Conservation (phyloP, 2,888 invertebrate genomes). For the Nebria salina region DNA sequence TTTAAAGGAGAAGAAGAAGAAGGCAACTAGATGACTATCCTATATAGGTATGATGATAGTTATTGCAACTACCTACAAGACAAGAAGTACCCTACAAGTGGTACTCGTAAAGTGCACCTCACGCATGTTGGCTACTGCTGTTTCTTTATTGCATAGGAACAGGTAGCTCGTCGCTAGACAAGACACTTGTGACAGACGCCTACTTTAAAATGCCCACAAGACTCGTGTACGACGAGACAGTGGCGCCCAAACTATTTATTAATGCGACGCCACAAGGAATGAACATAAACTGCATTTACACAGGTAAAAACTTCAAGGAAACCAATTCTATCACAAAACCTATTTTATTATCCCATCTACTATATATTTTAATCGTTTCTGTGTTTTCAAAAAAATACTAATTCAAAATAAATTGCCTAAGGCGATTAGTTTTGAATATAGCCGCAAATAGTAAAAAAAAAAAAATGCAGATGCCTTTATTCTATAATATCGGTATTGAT, state of each 20-base stretch:
- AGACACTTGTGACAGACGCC: conserved; percentile 10
- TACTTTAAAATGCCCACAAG: conserved; percentile 8
- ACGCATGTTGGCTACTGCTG: not conserved
- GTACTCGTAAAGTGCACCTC: not conserved
- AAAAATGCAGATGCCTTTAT: too few species aligned
- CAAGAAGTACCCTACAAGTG: not conserved
- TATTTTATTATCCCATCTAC: not conserved
- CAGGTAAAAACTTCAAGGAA: not conserved
- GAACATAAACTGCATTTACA: not conserved
- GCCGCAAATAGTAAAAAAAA: too few species aligned
- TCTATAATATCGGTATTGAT: not conserved
- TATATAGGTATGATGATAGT: not conserved
- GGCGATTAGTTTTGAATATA: too few species aligned
- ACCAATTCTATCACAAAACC: not conserved
- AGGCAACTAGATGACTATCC: not conserved
- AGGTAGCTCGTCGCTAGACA: not conserved
- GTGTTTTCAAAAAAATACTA: too few species aligned
- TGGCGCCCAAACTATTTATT: conserved; percentile 12
- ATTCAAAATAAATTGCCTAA: too few species aligned
- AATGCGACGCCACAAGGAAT: not conserved
- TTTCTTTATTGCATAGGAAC: conserved; percentile 7
- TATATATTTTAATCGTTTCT: too few species aligned
- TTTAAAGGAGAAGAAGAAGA: not conserved
- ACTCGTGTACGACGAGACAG: conserved; percentile 6
- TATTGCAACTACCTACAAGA: not conserved